Evolutionary conservation across 2,797 vertebrate species (phyloP).

Genomic region (Micropoecilia bifurca): DNA sequence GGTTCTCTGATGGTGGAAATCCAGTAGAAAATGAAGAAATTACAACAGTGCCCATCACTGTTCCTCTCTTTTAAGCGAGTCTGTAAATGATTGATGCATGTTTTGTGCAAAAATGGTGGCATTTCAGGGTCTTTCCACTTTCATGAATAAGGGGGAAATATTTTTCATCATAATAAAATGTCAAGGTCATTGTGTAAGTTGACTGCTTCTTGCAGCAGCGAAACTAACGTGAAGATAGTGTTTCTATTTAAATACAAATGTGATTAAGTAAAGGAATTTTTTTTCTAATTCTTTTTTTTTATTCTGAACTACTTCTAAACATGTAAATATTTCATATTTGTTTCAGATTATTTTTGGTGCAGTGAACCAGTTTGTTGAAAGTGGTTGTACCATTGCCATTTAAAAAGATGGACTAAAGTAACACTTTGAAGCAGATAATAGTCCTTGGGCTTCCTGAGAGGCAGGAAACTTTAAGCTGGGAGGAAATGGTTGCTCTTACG

Average conservation of each 20-base stretch:
- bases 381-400: background rate
- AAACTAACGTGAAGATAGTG: background rate
- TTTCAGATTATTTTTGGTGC: background rate
- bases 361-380: background rate
- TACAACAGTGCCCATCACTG: background rate
- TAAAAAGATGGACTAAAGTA: background rate
- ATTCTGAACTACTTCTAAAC: background rate
- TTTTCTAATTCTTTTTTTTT: background rate
- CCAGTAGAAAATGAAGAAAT: background rate
- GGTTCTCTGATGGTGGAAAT: background rate
- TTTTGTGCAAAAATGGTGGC: background rate
- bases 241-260: background rate
- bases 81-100: background rate
- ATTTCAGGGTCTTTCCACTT: background rate
- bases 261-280: background rate
- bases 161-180: background rate
- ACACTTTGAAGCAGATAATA: background rate
- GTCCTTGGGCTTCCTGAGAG: background rate
- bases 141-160: background rate
- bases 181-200: background rate
- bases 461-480: constrained; percentile 8
- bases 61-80: background rate
- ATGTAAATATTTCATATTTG: background rate
- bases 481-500: constrained; percentile 1
- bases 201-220: background rate